Conservation (phyloP, 1,140 invertebrate genomes). For the Anastatus disparis region DNA sequence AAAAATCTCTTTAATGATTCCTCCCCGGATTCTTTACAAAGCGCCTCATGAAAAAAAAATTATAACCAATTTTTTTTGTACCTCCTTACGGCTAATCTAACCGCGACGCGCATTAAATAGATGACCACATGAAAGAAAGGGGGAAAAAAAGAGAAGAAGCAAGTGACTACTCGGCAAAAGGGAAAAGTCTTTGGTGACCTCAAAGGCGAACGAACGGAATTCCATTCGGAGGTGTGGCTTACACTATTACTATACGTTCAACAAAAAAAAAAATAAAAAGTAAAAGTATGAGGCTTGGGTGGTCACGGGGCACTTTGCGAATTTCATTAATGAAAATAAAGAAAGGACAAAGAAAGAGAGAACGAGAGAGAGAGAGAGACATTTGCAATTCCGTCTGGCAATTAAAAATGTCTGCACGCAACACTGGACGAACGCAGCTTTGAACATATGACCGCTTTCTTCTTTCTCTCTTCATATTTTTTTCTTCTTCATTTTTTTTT, state of each 20-base stretch:
- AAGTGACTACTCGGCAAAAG: not conserved
- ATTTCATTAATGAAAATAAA: constrained; percentile 22
- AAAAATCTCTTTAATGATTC: too few relatives aligned
- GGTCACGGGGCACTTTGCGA: constrained; percentile 18
- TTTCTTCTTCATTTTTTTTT: not conserved
- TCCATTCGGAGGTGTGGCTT: not conserved
- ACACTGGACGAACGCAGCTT: not conserved
- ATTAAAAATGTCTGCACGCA: constrained; percentile 46
- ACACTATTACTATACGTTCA: too few relatives aligned
- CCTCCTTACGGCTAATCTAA: not conserved
- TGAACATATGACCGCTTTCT: not conserved
- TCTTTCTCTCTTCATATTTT: not conserved
- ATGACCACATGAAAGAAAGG: not conserved
- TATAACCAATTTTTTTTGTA: too few relatives aligned
- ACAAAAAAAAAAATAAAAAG: too few relatives aligned
- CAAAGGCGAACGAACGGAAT: constrained; percentile 20
- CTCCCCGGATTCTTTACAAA: too few relatives aligned
- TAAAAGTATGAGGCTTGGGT: too few relatives aligned
- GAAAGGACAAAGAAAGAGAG: not conserved
- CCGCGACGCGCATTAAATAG: not conserved
- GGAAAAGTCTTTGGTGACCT: not conserved
- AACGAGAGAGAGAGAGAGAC: too few relatives aligned
- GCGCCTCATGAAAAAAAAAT: too few relatives aligned
- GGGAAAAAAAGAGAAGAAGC: not conserved
- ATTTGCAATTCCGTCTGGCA: constrained; percentile 45